phyloP scores from a whole-genome alignment of 2,888 invertebrate genomes.

The Didymodactylos carnosus region DNA sequence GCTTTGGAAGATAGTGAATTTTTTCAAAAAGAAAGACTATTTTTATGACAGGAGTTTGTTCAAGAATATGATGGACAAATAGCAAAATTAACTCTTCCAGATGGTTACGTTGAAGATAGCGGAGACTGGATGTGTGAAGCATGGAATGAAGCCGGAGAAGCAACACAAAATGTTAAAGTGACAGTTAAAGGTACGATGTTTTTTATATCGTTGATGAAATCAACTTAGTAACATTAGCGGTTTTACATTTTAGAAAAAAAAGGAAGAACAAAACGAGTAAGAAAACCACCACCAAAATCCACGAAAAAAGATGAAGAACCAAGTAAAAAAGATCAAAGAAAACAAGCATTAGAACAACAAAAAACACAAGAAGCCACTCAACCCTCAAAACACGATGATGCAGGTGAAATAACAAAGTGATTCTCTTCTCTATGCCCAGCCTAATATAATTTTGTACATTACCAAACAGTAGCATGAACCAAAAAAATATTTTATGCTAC shows the following conservation, averaged over 20 bases:
- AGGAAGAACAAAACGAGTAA: not conserved
- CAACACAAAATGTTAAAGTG: slow-evolving; percentile 1
- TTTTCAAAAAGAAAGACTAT: not conserved
- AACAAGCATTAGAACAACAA: slow-evolving; percentile 5
- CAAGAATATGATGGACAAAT: slow-evolving; percentile 8
- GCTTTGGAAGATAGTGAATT: not conserved
- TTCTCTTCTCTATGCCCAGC: no score
- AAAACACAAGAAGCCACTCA: not conserved
- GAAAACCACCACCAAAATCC: not conserved
- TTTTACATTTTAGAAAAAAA: not conserved
- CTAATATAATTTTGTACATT: no score
- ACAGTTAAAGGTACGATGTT: slow-evolving; percentile 9
- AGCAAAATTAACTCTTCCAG: slow-evolving; percentile 12
- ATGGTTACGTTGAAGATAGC: slow-evolving; percentile 8
- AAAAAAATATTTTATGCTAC: no score
- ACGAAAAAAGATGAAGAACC: slow-evolving; percentile 1
- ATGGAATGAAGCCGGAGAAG: slow-evolving; percentile 9
- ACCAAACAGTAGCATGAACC: no score
- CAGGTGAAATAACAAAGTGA: no score
- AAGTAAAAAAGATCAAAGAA: slow-evolving; percentile 6
- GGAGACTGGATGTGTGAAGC: slow-evolving; percentile 13
- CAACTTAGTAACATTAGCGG: not conserved
- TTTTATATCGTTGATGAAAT: not conserved
- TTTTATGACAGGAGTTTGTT: not conserved
- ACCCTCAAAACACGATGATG: no score